Evolutionary conservation across 1,140 invertebrate genomes (phyloP).

Genomic region (Microplitis demolitor): DNA sequence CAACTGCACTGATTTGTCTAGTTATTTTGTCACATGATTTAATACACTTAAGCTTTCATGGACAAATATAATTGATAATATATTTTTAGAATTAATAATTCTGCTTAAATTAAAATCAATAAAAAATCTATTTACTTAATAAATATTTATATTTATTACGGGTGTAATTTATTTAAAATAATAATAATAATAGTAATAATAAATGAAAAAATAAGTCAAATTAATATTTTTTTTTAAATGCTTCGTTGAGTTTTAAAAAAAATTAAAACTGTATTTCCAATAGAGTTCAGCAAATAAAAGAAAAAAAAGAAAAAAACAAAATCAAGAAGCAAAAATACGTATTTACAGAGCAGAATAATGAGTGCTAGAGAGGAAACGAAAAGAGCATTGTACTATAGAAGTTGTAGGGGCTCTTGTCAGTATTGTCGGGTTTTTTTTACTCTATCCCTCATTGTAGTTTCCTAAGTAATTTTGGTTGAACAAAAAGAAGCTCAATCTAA

Average conservation of each 20-base stretch:
- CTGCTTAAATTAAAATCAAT: not conserved
- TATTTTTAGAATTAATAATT: not conserved
- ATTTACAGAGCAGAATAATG: slow-evolving; percentile 23
- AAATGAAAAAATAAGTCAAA: not conserved
- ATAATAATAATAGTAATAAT: not conserved
- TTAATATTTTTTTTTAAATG: no score
- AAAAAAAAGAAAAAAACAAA: not conserved
- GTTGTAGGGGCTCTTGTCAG: not conserved
- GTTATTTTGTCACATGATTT: slow-evolving; percentile 8
- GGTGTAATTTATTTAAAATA: no score
- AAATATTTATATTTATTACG: no score
- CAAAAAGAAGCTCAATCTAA: no score
- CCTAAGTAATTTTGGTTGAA: no score
- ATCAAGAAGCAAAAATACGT: slow-evolving; percentile 7
- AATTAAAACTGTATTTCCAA: no score
- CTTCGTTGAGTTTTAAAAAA: no score
- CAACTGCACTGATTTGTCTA: slow-evolving; percentile 25
- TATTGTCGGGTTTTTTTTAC: not conserved
- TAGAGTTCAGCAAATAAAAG: not conserved
- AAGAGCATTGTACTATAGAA: slow-evolving; percentile 2
- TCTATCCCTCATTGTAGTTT: no score
- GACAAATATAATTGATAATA: not conserved
- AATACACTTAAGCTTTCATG: not conserved
- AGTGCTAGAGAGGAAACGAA: slow-evolving; percentile 10
- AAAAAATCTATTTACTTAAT: not conserved